Conservation (phyloP, 2,113 vertebrate genomes). For the Proterorhinus semilunaris region DNA sequence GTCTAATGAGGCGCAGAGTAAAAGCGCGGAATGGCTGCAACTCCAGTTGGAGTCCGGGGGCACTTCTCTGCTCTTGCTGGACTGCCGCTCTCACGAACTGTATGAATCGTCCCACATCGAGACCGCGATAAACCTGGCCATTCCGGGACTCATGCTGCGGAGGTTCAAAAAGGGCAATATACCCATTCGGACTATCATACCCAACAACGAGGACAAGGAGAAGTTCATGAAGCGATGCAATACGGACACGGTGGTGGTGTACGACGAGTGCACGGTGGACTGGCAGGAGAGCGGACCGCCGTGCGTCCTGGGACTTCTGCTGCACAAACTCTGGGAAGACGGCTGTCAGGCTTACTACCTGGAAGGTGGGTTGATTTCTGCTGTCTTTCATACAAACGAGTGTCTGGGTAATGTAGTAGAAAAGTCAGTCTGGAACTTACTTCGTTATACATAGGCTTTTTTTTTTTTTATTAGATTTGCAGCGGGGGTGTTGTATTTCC, state of each 20-base stretch:
- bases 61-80: conserved; percentile 90
- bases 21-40: conserved; percentile 94
- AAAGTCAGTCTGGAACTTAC: neutral
- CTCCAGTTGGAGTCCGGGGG: conserved; percentile 88
- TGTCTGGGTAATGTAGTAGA: too few relatives aligned
- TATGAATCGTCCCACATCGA: conserved; percentile 96
- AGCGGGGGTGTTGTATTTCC: too few relatives aligned
- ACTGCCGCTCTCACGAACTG: conserved; percentile 93
- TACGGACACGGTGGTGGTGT: conserved; percentile 92
- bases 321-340: conserved; percentile 93
- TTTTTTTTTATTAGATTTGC: too few relatives aligned
- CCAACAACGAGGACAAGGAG: conserved; percentile 89
- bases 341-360: conserved; percentile 92
- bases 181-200: conserved; percentile 89
- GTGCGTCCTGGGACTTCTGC: conserved; percentile 89
- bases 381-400: neutral
- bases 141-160: conserved; percentile 95
- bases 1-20: conserved; percentile 88
- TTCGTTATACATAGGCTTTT: too few relatives aligned
- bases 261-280: conserved; percentile 89
- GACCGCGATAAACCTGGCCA: conserved; percentile 92
- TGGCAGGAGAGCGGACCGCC: conserved; percentile 90
- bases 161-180: conserved; percentile 95
- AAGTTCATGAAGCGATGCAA: conserved; percentile 87
- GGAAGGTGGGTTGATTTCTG: conserved; percentile 79